Evolutionary conservation across 2,113 vertebrate genomes (phyloP), one percentile per base, ranked within the genome.

Genomic region (Cyanoderma ruficeps): DNA sequence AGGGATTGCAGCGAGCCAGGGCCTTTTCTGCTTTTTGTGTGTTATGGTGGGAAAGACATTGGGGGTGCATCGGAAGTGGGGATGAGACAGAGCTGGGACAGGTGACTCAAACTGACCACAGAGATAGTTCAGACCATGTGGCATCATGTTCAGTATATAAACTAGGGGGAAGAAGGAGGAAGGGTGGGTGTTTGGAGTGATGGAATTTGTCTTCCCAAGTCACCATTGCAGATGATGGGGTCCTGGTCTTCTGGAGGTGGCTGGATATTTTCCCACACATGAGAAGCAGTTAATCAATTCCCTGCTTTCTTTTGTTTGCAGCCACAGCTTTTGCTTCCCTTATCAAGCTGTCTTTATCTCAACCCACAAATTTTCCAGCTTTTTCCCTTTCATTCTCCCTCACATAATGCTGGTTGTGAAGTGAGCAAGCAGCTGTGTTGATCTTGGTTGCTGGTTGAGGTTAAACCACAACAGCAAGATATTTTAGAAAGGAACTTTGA

Each of bases 21-120:
- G 8, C 6, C 33, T 74, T 81, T 65, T 28, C 52, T 37, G 10
- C 27, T 57, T 33, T 44, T 33, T 7, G 1, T 24, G 23, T 31
- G 52, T 17, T 18, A 27, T 3, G 4, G 23, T 37, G 18, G 27
- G 18, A 28, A 37, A 6, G 12, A 57, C 2, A 1, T 11, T 20
- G 22, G 22, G 12, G 5, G 3, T 65, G 12, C 27, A 23, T 37
- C 0, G 1, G 15, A 50, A 31, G 8, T 3, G 30, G 18, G 12
- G 68, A 37, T 27, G 44, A 20, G 33, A 33, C 22, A 37, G 8
- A 44, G 2, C 15, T 56, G 23, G 22, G 22, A 53, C 15, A 20
- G 46, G 39, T 33, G 42, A 57, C 27, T 14, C 22, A 55, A 35
- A 50, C 0, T 33, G 35, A 49, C 42, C 35, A 31, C 11, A 42